Conservation (phyloP, 2,797 vertebrate species). For the Chromobotia macracanthus region DNA sequence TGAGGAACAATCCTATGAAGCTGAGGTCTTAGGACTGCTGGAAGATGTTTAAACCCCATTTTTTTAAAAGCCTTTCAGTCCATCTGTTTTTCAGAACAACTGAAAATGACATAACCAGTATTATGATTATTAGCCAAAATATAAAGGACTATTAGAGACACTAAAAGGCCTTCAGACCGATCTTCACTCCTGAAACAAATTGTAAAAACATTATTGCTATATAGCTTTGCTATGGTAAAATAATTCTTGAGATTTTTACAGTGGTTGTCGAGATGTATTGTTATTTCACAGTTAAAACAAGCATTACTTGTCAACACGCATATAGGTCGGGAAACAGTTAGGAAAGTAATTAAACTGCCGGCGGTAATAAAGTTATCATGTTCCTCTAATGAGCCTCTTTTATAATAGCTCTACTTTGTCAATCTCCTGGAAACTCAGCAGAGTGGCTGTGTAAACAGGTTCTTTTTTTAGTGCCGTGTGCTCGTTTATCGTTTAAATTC, state of each 20-base stretch:
- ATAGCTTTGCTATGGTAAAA: neutral
- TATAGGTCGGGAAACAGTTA: no score
- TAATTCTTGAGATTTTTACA: neutral
- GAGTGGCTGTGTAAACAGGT: neutral
- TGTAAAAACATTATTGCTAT: neutral
- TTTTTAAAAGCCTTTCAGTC: neutral
- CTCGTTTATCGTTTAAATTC: slow-evolving; percentile 2
- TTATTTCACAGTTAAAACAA: neutral
- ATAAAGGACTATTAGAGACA: neutral
- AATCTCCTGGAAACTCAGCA: slow-evolving; percentile 11
- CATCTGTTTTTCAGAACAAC: neutral
- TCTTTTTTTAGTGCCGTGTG: neutral
- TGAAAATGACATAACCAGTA: neutral
- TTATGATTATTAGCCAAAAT: neutral
- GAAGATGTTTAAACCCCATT: neutral
- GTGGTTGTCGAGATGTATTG: neutral
- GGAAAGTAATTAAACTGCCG: no score
- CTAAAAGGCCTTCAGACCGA: neutral
- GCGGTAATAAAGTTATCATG: slow-evolving; percentile 6
- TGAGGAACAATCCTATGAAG: neutral
- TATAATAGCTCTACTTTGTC: slow-evolving; percentile 1
- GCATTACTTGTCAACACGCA: neutral
- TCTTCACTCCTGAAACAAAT: neutral
- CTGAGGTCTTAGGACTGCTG: neutral
- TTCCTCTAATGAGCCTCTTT: slow-evolving; percentile 21